These are phyloP conservation scores for Bombus balteatus DNA, from an alignment of 1,140 invertebrate genomes.

Conservation along the genomic window DNA sequence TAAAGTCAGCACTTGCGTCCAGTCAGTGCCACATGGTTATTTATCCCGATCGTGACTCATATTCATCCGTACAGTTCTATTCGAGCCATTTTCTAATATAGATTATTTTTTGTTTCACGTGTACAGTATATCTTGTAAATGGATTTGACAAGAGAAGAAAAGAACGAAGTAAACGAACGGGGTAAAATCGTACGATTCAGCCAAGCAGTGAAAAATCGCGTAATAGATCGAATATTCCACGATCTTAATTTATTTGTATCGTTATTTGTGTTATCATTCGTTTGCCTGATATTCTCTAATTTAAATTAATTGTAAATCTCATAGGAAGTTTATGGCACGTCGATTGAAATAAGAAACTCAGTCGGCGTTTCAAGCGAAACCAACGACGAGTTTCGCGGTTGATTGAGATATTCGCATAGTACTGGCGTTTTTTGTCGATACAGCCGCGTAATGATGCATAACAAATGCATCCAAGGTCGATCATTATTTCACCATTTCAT, in stretches of 20 bases:
- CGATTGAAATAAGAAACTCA: too few relatives aligned
- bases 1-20: too few relatives aligned
- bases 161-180: too few relatives aligned
- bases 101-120: too few relatives aligned
- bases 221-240: neutral
- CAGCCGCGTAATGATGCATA: constrained; percentile 30
- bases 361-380: too few relatives aligned
- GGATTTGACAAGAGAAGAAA: neutral
- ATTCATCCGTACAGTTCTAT: neutral
- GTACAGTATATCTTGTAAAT: accelerated
- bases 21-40: neutral
- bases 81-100: neutral
- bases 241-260: neutral
- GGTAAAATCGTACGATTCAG: too few relatives aligned
- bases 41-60: constrained; percentile 10
- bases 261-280: too few relatives aligned
- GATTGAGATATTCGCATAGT: constrained; percentile 10
- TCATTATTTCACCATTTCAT: constrained; percentile 50
- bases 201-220: neutral
- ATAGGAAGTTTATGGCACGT: too few relatives aligned
- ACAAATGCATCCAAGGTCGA: constrained; percentile 46
- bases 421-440: neutral
- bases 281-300: neutral
- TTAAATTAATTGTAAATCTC: too few relatives aligned
- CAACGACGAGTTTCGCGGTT: neutral